Evolutionary conservation across 2,888 invertebrate genomes (phyloP).

Genomic region (Heliconius hortense): DNA sequence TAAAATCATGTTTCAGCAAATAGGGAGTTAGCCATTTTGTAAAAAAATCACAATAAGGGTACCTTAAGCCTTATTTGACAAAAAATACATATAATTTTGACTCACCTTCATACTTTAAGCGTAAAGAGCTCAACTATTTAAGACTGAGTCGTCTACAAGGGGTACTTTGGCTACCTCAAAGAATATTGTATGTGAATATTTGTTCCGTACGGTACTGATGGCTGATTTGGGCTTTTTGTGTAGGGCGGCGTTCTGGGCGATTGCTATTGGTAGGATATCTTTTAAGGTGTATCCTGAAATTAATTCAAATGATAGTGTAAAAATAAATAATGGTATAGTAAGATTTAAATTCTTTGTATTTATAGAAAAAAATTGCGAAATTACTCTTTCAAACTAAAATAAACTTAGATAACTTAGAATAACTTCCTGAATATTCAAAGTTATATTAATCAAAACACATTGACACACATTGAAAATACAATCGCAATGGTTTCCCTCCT

Average conservation of each 20-base stretch:
- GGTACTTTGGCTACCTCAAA: constrained; percentile 95
- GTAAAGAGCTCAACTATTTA: constrained; percentile 65
- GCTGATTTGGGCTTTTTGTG: constrained; percentile 89
- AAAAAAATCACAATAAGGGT: constrained; percentile 4
- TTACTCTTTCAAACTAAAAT: neutral
- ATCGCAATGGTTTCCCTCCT: too few relatives aligned
- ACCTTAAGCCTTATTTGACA: constrained; percentile 32
- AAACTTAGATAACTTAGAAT: neutral
- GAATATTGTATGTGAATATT: constrained; percentile 97
- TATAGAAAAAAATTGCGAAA: neutral
- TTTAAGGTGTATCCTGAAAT: constrained; percentile 86
- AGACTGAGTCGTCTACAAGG: constrained; percentile 70
- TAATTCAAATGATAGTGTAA: neutral
- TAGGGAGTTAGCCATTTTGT: neutral
- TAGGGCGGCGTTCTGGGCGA: constrained; percentile 88
- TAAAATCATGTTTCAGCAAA: neutral
- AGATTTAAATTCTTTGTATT: neutral
- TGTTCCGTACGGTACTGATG: constrained; percentile 92
- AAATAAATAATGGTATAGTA: neutral
- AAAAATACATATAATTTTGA: constrained; percentile 54
- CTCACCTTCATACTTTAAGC: constrained; percentile 68
- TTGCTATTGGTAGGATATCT: constrained; percentile 88
- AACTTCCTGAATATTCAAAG: too few relatives aligned
- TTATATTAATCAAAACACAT: too few relatives aligned
- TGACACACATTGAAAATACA: too few relatives aligned